A percentile compares a stretch with the other conserved stretches of the same genome.
phyloP scores from a whole-genome alignment of 2,888 invertebrate genomes.

The Kryphioiulus occultus region DNA sequence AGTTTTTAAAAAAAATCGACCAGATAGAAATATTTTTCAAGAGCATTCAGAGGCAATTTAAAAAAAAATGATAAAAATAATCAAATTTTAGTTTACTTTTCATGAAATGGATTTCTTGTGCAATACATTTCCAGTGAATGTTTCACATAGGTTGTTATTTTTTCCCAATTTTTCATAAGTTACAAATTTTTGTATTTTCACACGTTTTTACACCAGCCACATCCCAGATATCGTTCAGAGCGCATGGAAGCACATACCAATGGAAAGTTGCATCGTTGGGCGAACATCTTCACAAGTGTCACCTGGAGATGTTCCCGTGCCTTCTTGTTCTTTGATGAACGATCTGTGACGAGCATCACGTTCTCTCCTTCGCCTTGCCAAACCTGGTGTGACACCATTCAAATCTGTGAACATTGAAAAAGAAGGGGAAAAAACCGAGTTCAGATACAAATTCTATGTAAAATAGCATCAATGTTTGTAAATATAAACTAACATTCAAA shows the following conservation, averaged over 20 bases:
- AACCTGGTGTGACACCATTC: constrained; percentile 77
- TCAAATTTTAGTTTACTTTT: no score
- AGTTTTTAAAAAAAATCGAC: no score
- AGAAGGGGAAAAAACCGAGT: background rate
- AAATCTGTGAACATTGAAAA: constrained; percentile 44
- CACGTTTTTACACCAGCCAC: no score
- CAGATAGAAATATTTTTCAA: no score
- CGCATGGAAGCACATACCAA: background rate
- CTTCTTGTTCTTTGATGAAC: constrained; percentile 77
- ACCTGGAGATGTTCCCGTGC: constrained; percentile 52
- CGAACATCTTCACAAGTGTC: constrained; percentile 42
- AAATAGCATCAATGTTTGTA: background rate
- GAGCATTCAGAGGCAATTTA: no score
- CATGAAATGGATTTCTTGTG: no score
- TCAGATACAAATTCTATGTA: background rate
- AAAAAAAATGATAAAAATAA: no score
- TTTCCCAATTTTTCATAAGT: no score
- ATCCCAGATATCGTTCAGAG: no score
- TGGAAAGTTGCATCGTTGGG: background rate
- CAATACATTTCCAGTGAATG: no score
- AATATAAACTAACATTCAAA: background rate
- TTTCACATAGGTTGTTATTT: no score
- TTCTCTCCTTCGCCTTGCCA: constrained; percentile 76
- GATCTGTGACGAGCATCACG: constrained; percentile 84
- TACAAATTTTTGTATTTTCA: no score